phyloP scores from a whole-genome alignment of 2,888 invertebrate species.

The Melitaea athalia region DNA sequence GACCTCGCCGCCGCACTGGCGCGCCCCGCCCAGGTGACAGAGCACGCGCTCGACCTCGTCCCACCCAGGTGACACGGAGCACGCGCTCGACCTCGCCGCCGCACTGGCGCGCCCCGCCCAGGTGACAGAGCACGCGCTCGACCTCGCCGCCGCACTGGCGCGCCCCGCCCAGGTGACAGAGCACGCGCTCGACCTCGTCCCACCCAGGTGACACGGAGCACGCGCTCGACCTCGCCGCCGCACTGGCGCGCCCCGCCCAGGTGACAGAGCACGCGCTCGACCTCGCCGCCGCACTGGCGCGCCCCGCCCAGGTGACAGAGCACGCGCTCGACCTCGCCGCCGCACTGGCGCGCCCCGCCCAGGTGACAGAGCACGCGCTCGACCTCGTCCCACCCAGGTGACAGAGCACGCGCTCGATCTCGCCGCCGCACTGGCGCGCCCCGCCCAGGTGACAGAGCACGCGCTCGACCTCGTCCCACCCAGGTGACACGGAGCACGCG shows the following conservation, averaged over 20 bases:
- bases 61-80: constrained; percentile 85
- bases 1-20: constrained; percentile 48
- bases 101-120: constrained; percentile 46
- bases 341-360: constrained; percentile 84
- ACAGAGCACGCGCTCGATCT: too few species aligned
- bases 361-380: too few species aligned
- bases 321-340: too few species aligned
- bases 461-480: too few species aligned
- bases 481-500: too few species aligned
- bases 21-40: constrained; percentile 58
- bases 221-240: constrained; percentile 94
- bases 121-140: constrained; percentile 81
- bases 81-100: constrained; percentile 74
- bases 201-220: constrained; percentile 79
- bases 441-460: too few species aligned
- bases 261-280: constrained; percentile 98
- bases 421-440: too few species aligned
- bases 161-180: constrained; percentile 84
- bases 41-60: constrained; percentile 80
- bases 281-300: constrained; percentile 87
- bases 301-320: constrained; percentile 84
- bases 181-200: constrained; percentile 89
- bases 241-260: constrained; percentile 92
- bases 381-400: too few species aligned
- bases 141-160: constrained; percentile 72